Evolutionary conservation across 2,797 vertebrate genomes (phyloP).

Genomic region (Danionella dracula): DNA sequence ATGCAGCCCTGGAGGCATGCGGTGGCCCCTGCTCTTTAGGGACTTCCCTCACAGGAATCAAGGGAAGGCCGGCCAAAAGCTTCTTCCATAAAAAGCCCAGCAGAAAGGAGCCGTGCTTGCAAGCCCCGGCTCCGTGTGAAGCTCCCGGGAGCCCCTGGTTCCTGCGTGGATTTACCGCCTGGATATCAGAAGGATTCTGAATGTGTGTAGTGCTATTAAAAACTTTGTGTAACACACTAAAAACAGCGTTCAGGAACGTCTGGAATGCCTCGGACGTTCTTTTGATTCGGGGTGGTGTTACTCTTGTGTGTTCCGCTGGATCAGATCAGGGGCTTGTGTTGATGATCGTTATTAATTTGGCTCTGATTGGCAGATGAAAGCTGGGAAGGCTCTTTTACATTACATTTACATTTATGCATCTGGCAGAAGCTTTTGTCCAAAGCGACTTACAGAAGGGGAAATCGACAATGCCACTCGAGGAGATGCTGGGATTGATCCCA

Average conservation of each 20-base stretch:
- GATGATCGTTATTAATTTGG: background rate
- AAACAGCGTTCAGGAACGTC: background rate
- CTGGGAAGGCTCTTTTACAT: too few relatives aligned
- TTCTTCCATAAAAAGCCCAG: conserved; percentile 20
- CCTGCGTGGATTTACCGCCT: conserved; percentile 15
- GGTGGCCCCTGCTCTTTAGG: background rate
- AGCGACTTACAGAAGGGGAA: too few relatives aligned
- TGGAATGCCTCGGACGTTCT: background rate
- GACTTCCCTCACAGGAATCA: conserved; percentile 7
- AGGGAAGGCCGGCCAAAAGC: conserved; percentile 10
- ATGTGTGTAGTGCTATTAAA: background rate
- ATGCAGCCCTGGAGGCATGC: background rate
- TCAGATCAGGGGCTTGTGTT: too few relatives aligned
- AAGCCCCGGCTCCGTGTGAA: conserved; percentile 37
- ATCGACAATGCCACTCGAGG: too few relatives aligned
- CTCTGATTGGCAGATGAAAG: conserved; percentile 49
- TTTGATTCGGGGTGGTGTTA: background rate
- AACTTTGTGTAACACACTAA: background rate
- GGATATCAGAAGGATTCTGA: too few relatives aligned
- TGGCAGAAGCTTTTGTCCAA: too few relatives aligned
- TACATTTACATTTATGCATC: too few relatives aligned
- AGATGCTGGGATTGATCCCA: too few relatives aligned
- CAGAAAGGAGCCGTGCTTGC: conserved; percentile 35
- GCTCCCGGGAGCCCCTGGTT: conserved; percentile 18
- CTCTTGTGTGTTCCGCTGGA: background rate